Evolutionary conservation across 2,797 vertebrate genomes (phyloP).

Genomic region (Perodicticus potto): DNA sequence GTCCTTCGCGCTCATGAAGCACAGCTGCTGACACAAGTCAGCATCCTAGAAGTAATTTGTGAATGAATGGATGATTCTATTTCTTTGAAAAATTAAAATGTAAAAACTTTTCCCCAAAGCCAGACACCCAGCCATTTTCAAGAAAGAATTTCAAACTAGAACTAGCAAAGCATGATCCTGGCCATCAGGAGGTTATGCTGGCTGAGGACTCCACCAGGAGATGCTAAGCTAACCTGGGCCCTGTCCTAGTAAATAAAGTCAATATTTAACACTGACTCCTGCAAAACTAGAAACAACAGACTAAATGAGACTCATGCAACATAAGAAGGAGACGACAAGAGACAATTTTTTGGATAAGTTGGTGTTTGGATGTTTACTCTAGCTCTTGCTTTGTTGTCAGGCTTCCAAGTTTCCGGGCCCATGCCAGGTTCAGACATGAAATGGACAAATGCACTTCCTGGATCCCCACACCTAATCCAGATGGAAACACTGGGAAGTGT

Average conservation of each 20-base stretch:
- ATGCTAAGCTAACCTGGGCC: background rate
- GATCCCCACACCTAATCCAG: slow-evolving; percentile 46
- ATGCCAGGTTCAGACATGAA: slow-evolving; percentile 11
- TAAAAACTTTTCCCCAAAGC: slow-evolving; percentile 5
- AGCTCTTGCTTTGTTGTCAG: slow-evolving; percentile 26
- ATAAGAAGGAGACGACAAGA: background rate
- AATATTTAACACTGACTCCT: background rate
- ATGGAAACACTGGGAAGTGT: background rate
- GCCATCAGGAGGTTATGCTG: background rate
- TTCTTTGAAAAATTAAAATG: slow-evolving; percentile 23
- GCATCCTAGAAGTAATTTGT: slow-evolving; percentile 21
- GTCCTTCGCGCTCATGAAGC: background rate
- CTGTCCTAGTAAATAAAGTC: background rate
- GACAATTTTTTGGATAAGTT: background rate
- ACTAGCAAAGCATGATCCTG: background rate
- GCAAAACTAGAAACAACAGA: background rate
- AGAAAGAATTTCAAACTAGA: background rate
- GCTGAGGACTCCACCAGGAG: background rate
- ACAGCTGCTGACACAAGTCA: background rate
- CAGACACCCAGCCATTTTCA: background rate
- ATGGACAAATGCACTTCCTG: slow-evolving; percentile 61
- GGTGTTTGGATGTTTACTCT: background rate
- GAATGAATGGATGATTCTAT: background rate
- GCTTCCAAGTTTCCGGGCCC: slow-evolving; percentile 28
- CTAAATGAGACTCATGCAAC: background rate